Evolutionary conservation across 2,888 invertebrate genomes (phyloP).

Genomic region (Leucania comma): DNA sequence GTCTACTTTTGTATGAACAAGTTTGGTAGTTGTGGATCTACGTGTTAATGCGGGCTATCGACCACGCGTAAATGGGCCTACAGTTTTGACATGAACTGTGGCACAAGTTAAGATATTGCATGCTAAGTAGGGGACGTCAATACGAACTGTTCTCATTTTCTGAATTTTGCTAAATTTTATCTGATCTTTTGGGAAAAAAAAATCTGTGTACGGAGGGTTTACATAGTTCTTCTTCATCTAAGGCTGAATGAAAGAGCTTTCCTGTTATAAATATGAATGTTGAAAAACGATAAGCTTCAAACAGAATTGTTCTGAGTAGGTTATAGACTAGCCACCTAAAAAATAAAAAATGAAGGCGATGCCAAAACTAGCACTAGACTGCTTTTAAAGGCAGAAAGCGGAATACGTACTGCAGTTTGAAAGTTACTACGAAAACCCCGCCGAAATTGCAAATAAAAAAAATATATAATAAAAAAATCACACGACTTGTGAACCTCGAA

Average conservation of each 20-base stretch:
- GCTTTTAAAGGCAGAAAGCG: conserved; percentile 9
- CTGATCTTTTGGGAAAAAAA: conserved; percentile 13
- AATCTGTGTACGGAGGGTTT: not conserved
- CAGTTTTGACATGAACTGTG: not conserved
- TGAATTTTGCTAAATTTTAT: conserved; percentile 10
- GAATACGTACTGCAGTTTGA: not conserved
- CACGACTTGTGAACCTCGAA: too few species aligned
- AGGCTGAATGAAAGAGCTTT: not conserved
- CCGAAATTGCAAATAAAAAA: not conserved
- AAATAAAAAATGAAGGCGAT: not conserved
- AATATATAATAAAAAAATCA: too few species aligned
- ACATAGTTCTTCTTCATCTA: not conserved
- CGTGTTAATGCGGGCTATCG: not conserved
- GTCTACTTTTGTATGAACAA: too few species aligned
- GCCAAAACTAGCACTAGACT: not conserved
- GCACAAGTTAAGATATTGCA: not conserved
- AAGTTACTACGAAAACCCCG: not conserved
- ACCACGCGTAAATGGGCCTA: not conserved
- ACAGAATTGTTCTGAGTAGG: not conserved
- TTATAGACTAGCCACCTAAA: too few species aligned
- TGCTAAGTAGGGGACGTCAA: not conserved
- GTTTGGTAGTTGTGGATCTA: too few species aligned
- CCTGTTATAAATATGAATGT: not conserved
- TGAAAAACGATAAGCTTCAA: not conserved
- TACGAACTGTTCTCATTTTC: not conserved